These are phyloP conservation scores for Capitulum mitella DNA, from an alignment of 2,888 invertebrate species.

Conservation along the genomic window DNA sequence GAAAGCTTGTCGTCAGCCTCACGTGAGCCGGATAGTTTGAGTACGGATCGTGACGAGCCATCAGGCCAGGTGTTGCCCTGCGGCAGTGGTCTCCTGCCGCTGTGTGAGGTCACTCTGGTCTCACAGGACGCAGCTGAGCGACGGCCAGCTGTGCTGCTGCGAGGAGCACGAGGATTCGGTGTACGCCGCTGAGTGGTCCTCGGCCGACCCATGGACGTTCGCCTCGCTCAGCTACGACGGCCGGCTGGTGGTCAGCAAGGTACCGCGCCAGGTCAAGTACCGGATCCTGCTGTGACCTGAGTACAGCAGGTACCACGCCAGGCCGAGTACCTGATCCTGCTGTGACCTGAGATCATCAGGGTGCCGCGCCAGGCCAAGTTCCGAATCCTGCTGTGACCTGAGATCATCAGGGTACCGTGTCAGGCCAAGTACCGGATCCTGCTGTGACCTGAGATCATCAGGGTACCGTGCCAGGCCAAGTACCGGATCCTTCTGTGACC, in stretches of 20 bases:
- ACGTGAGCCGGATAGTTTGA: too few relatives aligned
- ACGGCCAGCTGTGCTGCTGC: slow-evolving; percentile 49
- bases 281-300: slow-evolving; percentile 42
- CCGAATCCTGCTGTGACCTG: too few relatives aligned
- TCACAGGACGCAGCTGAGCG: neutral
- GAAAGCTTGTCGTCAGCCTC: too few relatives aligned
- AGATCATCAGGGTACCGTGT: too few relatives aligned
- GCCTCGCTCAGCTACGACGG: slow-evolving; percentile 98
- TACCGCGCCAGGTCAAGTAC: slow-evolving; percentile 90
- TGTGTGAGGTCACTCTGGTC: neutral
- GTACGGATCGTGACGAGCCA: too few relatives aligned
- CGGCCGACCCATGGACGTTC: slow-evolving; percentile 96
- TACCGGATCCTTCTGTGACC: too few relatives aligned
- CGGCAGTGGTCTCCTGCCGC: slow-evolving; percentile 19
- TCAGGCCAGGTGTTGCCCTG: too few relatives aligned
- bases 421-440: too few relatives aligned
- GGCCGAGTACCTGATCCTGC: slow-evolving; percentile 64
- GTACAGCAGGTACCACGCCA: slow-evolving; percentile 65
- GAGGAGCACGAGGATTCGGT: slow-evolving; percentile 96
- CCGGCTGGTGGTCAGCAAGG: slow-evolving; percentile 80
- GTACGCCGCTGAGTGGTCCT: slow-evolving; percentile 94
- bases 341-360: too few relatives aligned
- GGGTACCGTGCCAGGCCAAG: too few relatives aligned
- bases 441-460: too few relatives aligned
- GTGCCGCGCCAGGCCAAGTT: too few relatives aligned